Evolutionary conservation across 2,113 vertebrate genomes (phyloP), one percentile per base, ranked within the genome.

Genomic region (Corydoras maculifer): DNA sequence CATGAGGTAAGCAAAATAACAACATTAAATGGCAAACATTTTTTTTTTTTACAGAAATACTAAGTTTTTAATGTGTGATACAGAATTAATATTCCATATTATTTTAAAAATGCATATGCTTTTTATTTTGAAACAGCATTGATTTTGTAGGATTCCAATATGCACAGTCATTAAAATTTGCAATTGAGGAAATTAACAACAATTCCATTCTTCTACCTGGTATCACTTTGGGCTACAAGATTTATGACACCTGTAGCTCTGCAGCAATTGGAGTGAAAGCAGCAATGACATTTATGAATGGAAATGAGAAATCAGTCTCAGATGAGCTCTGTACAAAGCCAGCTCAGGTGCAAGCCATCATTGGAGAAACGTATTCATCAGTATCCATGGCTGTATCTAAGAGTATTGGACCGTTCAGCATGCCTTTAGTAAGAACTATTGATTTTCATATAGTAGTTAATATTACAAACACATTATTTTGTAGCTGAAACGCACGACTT

Each of bases 161-260:
- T 70, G 75, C 83, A 15, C 86, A 88, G 71, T 81, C 88, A 3
- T 86, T 89, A 86, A 76, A 87, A 5, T 90, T 88, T 82, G 86
- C 89, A 15, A 85, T 88, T 43, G 85, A 87, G 55, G 86, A 90
- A 70, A 88, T 90, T 48, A 90, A 90, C 65, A 88, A 89, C 75
- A 88, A 82, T 43, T 79, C 86, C 49, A 68, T 79, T 29, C 54
- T 90, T 13, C 78, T 90, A 49, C 89, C 87, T 15, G 85, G 80
- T 4, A 68, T 90, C 25, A 78, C 79, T 58, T 25, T 90, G 58
- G 88, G 88, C 5, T 91, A 89, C 57, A 82, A 84, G 59, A 82
- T 90, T 9, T 89, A 90, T 51, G 88, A 91, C 65, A 70, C 76
- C 2, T 90, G 89, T 74, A 77, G 81, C 3, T 87, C 86, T 14